Evolutionary conservation across 2,797 vertebrate genomes (phyloP).

Genomic region (Acestrorhynchus altus): DNA sequence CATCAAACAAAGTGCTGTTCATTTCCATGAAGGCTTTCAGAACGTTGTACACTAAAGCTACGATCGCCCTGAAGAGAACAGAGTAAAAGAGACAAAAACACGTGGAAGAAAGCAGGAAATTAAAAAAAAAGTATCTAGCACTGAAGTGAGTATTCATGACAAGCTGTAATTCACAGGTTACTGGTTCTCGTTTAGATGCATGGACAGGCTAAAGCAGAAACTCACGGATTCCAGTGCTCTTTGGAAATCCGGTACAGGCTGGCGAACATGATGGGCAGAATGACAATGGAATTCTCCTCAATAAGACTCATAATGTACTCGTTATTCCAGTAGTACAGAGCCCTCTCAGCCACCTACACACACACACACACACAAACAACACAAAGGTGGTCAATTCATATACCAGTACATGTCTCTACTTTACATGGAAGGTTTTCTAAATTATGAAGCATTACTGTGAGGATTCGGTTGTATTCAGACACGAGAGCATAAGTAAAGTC

Average conservation of each 20-base stretch:
- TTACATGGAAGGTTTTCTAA: no score
- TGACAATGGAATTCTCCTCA: conserved; percentile 97
- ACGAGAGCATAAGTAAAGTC: no score
- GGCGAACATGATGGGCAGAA: conserved; percentile 99
- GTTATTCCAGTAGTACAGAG: conserved; percentile 99
- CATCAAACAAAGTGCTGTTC: conserved; percentile 99
- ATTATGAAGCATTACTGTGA: no score
- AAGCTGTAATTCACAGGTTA: no score
- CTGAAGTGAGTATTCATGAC: background rate
- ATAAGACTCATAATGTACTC: conserved; percentile 99
- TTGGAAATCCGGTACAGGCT: conserved; percentile 99
- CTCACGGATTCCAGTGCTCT: conserved; percentile 99
- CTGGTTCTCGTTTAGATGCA: no score
- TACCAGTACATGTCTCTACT: no score
- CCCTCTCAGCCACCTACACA: conserved; percentile 92
- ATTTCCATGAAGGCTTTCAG: conserved; percentile 99
- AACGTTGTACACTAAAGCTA: conserved; percentile 98
- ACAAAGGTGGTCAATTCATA: no score
- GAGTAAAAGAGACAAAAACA: background rate
- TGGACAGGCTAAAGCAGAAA: conserved; percentile 35
- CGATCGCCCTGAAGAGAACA: conserved; percentile 86
- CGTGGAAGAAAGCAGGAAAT: background rate
- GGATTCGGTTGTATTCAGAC: no score
- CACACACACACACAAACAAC: conserved; percentile 13
- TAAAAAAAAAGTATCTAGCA: background rate